A percentile compares a stretch with the other conserved stretches of the same genome.
Conservation (phyloP, 2,113 vertebrate species). For the Malurus melanocephalus region DNA sequence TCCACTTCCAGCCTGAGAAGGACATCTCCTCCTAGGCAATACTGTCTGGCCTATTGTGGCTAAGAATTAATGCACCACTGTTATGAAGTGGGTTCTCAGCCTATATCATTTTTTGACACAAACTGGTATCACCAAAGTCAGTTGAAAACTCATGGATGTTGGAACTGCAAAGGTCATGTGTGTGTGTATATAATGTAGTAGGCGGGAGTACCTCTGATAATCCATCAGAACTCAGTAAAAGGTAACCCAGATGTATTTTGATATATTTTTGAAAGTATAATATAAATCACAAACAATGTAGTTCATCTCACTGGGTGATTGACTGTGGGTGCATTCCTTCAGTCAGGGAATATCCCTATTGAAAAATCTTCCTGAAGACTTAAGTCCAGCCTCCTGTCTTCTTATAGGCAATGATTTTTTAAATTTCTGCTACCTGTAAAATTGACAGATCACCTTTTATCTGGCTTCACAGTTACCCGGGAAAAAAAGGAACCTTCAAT, state of each 20-base stretch:
- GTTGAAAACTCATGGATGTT: neutral
- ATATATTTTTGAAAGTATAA: neutral
- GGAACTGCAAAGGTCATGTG: neutral
- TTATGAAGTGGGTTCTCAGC: neutral
- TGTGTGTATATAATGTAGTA: rapidly evolving
- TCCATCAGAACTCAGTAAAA: neutral
- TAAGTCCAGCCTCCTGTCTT: neutral
- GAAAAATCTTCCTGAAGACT: neutral
- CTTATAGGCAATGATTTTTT: neutral
- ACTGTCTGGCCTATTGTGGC: neutral
- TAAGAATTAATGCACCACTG: neutral
- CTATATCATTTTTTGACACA: neutral
- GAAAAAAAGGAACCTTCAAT: neutral
- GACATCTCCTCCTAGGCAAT: neutral
- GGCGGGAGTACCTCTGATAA: neutral
- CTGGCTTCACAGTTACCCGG: neutral
- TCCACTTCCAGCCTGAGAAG: neutral
- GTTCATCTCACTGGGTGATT: neutral
- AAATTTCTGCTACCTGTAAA: neutral
- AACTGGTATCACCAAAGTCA: neutral
- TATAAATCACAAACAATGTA: neutral
- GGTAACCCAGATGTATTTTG: neutral
- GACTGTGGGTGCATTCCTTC: neutral
- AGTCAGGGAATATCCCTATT: neutral
- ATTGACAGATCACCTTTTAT: neutral